These are phyloP conservation scores for Muscicapa comitata DNA, from an alignment of 2,797 vertebrate species.

Conservation along the genomic window DNA sequence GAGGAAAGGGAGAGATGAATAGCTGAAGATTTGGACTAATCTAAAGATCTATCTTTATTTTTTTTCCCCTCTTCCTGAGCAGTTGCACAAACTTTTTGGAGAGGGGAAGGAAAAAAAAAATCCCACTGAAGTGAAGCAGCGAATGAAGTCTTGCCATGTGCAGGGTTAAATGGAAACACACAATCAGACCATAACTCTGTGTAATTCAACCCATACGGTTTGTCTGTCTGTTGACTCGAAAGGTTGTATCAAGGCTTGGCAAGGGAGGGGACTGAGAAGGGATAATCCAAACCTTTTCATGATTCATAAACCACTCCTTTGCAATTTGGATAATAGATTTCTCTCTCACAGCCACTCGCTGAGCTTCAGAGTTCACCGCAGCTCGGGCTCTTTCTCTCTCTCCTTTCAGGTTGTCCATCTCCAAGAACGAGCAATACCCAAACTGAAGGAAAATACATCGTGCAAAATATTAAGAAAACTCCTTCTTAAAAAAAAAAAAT, in stretches of 20 bases:
- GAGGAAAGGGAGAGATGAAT: background rate
- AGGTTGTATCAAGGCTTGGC: constrained; percentile 30
- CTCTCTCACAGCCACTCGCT: background rate
- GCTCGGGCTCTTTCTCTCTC: background rate
- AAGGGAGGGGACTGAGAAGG: background rate
- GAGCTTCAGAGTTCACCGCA: background rate
- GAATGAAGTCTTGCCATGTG: constrained; percentile 33
- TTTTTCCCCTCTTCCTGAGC: background rate
- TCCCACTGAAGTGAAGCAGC: background rate
- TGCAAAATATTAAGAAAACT: background rate
- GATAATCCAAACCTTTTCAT: background rate
- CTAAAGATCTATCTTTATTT: background rate
- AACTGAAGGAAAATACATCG: background rate
- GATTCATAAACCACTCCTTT: constrained; percentile 65
- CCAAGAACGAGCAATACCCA: background rate
- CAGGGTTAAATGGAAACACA: constrained; percentile 58
- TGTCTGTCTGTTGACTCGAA: constrained; percentile 27
- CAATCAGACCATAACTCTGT: constrained; percentile 31
- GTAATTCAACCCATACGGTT: constrained; percentile 71
- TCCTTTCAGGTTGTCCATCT: constrained; percentile 32
- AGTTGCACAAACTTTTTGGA: background rate
- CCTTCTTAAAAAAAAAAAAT: no score
- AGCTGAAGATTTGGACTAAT: background rate
- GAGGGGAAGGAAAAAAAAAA: background rate
- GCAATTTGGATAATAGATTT: constrained; percentile 58